Evolutionary conservation across 2,888 invertebrate species (phyloP).

Genomic region (Belgica antarctica): DNA sequence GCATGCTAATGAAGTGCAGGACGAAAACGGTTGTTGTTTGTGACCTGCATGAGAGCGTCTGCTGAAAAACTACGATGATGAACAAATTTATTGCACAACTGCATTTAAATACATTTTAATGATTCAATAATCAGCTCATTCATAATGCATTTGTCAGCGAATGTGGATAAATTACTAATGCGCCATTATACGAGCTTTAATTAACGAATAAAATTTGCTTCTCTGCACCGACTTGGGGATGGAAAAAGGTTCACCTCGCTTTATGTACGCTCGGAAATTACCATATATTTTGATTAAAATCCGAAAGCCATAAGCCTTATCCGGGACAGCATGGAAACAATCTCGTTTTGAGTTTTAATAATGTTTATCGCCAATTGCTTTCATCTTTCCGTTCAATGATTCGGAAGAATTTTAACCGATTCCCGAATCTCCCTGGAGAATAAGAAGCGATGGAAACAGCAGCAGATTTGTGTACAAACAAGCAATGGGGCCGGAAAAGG

Average conservation of each 20-base stretch:
- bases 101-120: slow-evolving; percentile 25
- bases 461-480: not conserved
- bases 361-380: slow-evolving; percentile 4
- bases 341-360: slow-evolving; percentile 16
- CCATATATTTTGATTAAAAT: slow-evolving; percentile 25
- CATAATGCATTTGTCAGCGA: slow-evolving; percentile 29
- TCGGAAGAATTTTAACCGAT: slow-evolving; percentile 17
- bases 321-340: not conserved
- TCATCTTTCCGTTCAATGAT: slow-evolving; percentile 20
- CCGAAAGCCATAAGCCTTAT: not conserved
- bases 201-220: not conserved
- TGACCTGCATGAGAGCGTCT: not conserved
- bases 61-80: not conserved
- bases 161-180: slow-evolving; percentile 28
- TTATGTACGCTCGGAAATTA: not conserved
- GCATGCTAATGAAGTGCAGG: slow-evolving; percentile 32
- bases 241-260: not conserved
- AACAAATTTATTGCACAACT: not conserved
- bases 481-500: not conserved
- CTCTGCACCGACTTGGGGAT: not conserved
- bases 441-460: slow-evolving; percentile 6
- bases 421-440: not conserved
- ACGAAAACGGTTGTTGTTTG: not conserved
- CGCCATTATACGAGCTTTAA: not conserved
- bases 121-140: slow-evolving; percentile 33